Evolutionary conservation across 2,797 vertebrate genomes (phyloP), one percentile per base, ranked within the genome.

Genomic region (Pangasius krempfi): DNA sequence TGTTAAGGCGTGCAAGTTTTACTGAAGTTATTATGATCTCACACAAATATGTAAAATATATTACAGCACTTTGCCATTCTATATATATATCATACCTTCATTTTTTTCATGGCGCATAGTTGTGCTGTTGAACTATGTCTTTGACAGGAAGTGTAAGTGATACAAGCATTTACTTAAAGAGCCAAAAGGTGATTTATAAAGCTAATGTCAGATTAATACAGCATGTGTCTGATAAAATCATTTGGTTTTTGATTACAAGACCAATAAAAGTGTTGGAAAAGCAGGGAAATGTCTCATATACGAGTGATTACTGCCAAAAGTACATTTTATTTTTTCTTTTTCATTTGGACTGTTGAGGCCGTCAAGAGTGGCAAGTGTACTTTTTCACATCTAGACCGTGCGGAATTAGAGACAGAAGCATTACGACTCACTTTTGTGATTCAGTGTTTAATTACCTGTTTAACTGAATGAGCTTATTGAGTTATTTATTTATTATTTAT

Each of bases 181-280:
- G 87, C 79, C 79, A 87, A 64, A 47, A 52, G 16, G 58, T 78
- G 58, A 86, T 44, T 62, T 72, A 86, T 12, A 86, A 58, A 86
- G 56, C 85, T 70, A 50, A 86, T 62, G 40, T 50, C 72, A 76
- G 54, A 86, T 86, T 86, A 86, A 86, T 86, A 76, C 85, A 86
- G 72, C 22, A 86, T 52, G 81, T n/a, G 76, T 81, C 62, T 87
- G 78, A 87, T 72, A 87, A 58, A 72, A 87, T 87, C 86, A 6
- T 58, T 58, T 58, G 86, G 86, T 72, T 68, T 87, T 87, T 60
- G 64, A 60, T 87, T 87, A 72, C 78, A 87, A 83, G 37, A 64
- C 66, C 52, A 87, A 87, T 82, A 72, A 62, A 72, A 83, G 40
- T 33, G 33, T 47, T 73, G 37, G 52, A 82, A 70, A 68, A 56